Base-by-base conservation (phyloP, 2,888 invertebrate species). In the Molorchus minor region DNA sequence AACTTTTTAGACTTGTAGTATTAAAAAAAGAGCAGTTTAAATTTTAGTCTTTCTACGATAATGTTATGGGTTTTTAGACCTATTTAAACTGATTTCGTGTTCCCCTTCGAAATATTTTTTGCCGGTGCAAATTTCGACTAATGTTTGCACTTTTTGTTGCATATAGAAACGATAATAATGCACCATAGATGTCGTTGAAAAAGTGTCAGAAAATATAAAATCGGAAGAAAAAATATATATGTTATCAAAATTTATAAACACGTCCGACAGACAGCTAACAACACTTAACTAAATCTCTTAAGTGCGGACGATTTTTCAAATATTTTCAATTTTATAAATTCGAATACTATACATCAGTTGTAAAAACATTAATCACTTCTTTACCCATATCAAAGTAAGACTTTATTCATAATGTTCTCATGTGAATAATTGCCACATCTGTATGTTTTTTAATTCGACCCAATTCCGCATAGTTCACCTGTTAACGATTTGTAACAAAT, bases 401-500 rank as follows among this genome's bases (percentile, higher is more conserved):
- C 25, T 38, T 40, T 38, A 35, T 35, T n/a, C 36, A 36, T 35
- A 10, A 33, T 33, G 16, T 20, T 7, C 10, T 40, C 21, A 40
- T 19, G 29, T 52, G 41, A 52, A 52, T 41, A 52, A 52, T 40
- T 40, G 17, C 41, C 29, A 52, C 40, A 52, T 30, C n/a, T 52
- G 41, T 52, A 52, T 41, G 40, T 57, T 56, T 49, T 52, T 20
- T 35, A 21, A 25, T 36, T 52, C 54, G 63, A 65, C 67, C 67
- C 52, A 69, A 64, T 64, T 65, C 53, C 45, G 60, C 59, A 53
- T 51, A 38, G 59, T 64, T 65, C 69, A 64, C 65, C 61, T 64
- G 63, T 65, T 64, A 60, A 71, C 73, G 66, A 76, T 65, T 72
- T 66, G 65, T 70, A 74, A 72, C 76, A 77, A 71, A 76, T 76